Percentiles rank a stretch among this genome's conserved stretches.
Conservation (phyloP, 1,140 invertebrate species). For the Macrocentrus cingulum region DNA sequence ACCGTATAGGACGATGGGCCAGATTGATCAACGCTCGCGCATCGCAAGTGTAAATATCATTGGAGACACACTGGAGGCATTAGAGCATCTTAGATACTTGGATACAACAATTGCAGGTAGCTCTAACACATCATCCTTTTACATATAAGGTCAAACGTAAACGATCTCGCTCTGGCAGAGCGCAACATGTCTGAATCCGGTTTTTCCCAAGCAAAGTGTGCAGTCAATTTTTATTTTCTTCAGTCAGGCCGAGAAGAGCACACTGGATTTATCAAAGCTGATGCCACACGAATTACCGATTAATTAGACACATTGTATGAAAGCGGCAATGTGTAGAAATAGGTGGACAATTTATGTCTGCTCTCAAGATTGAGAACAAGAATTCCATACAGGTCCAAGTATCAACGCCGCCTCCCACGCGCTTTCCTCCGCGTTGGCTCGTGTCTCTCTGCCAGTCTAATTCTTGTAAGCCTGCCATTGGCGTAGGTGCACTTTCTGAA, state of each 20-base stretch:
- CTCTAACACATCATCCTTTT: not conserved
- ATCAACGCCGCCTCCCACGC: conserved; percentile 20
- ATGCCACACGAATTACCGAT: no score
- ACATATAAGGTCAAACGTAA: conserved; percentile 16
- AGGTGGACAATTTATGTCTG: not conserved
- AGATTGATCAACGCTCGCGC: not conserved
- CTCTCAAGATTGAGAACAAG: conserved; percentile 15
- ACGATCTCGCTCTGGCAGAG: not conserved
- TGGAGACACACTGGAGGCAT: no score
- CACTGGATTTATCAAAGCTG: no score
- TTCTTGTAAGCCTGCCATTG: conserved; percentile 10
- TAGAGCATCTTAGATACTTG: no score
- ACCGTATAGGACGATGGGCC: not conserved
- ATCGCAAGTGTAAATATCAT: no score
- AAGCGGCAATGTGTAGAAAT: no score
- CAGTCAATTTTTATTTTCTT: conserved; percentile 14
- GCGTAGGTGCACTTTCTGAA: conserved; percentile 1
- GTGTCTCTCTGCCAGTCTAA: conserved; percentile 15
- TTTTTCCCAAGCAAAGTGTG: not conserved
- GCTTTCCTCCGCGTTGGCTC: conserved; percentile 16
- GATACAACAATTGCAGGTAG: conserved; percentile 1
- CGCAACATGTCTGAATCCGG: conserved; percentile 15
- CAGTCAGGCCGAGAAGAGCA: not conserved
- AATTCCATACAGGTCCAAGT: conserved; percentile 20
- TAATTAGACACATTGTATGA: no score